These are phyloP conservation scores for Falco rusticolus DNA, from an alignment of 2,797 vertebrate genomes.

Conservation along the genomic window DNA sequence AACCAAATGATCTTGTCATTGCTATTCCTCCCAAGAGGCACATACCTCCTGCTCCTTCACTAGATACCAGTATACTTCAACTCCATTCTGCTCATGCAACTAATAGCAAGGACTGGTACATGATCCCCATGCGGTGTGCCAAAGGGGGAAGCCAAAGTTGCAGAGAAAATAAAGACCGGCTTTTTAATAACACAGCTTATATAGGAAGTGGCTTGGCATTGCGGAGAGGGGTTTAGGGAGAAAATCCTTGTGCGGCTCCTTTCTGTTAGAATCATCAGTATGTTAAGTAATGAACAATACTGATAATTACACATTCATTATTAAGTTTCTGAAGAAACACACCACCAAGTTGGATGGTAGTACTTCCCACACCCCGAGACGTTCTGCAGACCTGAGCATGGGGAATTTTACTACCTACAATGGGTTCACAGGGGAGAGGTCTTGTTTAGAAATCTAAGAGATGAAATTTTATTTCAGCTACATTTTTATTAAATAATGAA, in stretches of 20 bases:
- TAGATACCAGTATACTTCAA: background rate
- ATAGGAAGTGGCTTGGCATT: background rate
- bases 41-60: background rate
- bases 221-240: background rate
- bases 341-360: background rate
- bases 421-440: background rate
- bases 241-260: background rate
- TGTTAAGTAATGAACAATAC: background rate
- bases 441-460: background rate
- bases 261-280: background rate
- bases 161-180: background rate
- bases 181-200: background rate
- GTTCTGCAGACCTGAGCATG: background rate
- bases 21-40: background rate
- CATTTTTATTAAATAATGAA: background rate
- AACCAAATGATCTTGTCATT: background rate
- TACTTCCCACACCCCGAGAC: background rate
- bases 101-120: background rate
- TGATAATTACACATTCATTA: background rate
- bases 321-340: background rate
- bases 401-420: background rate
- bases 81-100: background rate
- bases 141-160: background rate
- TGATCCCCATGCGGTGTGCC: accelerated
- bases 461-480: background rate